Percentiles rank a stretch among this genome's conserved stretches.
These are phyloP conservation scores for Yponomeuta cagnagella DNA, from an alignment of 2,888 invertebrate genomes.

Conservation along the genomic window DNA sequence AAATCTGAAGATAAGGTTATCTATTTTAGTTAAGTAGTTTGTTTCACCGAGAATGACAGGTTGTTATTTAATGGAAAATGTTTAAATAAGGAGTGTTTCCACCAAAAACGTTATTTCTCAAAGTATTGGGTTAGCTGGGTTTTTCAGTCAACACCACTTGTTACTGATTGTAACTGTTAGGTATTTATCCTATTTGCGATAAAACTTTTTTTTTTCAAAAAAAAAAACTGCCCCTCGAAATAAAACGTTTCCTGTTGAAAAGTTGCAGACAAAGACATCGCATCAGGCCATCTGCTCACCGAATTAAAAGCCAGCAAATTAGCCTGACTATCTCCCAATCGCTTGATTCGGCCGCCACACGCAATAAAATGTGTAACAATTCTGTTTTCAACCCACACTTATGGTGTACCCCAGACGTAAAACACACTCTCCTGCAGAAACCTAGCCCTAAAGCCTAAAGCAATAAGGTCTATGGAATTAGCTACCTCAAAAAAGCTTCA, in stretches of 20 bases:
- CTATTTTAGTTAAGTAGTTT: too few species aligned
- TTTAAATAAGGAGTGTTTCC: too few species aligned
- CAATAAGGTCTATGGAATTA: background rate
- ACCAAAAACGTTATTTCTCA: too few species aligned
- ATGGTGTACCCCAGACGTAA: constrained; percentile 23
- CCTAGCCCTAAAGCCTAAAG: background rate
- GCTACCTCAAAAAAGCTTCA: constrained; percentile 17
- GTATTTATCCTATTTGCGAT: background rate
- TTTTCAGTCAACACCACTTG: too few species aligned
- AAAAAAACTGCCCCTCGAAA: background rate
- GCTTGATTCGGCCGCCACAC: constrained; percentile 45
- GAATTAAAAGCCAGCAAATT: constrained; percentile 56
- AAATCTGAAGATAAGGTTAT: too few species aligned
- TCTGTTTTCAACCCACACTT: constrained; percentile 40
- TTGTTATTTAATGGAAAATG: too few species aligned
- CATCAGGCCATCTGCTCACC: constrained; percentile 57
- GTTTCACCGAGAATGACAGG: too few species aligned
- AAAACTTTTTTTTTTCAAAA: background rate
- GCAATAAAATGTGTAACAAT: constrained; percentile 72
- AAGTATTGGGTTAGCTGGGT: too few species aligned
- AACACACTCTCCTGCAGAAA: background rate
- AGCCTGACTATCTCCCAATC: constrained; percentile 45
- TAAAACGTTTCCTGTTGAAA: background rate
- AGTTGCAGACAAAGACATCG: constrained; percentile 35
- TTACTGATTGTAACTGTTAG: too few species aligned